These are phyloP conservation scores for Orthosia gracilis DNA, from an alignment of 2,888 invertebrate species.

Conservation along the genomic window DNA sequence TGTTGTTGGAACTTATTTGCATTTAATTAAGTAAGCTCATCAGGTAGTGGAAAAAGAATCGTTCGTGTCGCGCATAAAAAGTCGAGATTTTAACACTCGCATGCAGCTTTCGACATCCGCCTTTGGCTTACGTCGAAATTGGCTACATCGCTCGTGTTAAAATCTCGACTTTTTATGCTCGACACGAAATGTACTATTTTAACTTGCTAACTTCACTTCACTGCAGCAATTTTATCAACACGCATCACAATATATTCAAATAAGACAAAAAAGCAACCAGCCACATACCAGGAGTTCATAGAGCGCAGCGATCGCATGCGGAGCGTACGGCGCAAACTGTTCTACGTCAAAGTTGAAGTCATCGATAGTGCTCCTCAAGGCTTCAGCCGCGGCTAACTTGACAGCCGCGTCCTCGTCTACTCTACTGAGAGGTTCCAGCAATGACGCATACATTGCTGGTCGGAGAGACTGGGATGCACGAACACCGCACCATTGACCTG, in stretches of 20 bases:
- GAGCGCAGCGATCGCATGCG: constrained; percentile 94
- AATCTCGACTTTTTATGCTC: too few relatives aligned
- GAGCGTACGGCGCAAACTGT: constrained; percentile 96
- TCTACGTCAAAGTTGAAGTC: constrained; percentile 98
- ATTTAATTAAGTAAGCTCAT: too few relatives aligned
- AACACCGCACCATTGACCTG: constrained; percentile 94
- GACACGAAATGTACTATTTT: too few relatives aligned
- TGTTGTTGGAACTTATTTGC: too few relatives aligned
- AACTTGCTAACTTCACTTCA: background rate
- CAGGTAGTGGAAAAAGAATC: too few relatives aligned
- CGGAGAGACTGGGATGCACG: constrained; percentile 95
- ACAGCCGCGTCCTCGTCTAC: constrained; percentile 96
- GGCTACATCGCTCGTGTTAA: too few relatives aligned
- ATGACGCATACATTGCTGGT: constrained; percentile 95
- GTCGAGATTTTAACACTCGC: too few relatives aligned
- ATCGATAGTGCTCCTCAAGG: constrained; percentile 96
- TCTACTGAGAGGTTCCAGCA: constrained; percentile 93
- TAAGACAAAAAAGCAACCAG: too few relatives aligned
- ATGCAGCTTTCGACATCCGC: too few relatives aligned
- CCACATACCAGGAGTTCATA: constrained; percentile 94
- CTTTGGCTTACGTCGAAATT: too few relatives aligned
- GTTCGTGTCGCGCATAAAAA: too few relatives aligned
- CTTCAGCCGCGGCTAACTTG: constrained; percentile 96
- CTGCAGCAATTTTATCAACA: too few relatives aligned
- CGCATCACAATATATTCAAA: background rate